Base-by-base conservation (phyloP, 2,113 vertebrate species). In the Orycteropus afer region DNA sequence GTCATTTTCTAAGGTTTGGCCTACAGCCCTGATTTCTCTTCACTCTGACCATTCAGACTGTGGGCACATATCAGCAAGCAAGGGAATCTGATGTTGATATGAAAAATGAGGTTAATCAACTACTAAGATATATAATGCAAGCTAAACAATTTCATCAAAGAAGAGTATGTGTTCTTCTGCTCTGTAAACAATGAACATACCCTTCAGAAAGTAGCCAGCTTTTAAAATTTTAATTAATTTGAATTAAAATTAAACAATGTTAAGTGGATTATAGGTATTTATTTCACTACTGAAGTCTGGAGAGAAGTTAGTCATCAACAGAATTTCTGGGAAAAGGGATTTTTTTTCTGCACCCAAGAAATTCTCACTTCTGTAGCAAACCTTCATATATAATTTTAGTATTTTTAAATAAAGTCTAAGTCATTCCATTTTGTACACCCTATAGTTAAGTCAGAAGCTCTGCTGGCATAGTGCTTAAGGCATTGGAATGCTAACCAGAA, bases 201-300 rank as follows among this genome's bases (percentile, higher is more conserved):
- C 65, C 6, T 86, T 53, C 63, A 91, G 88, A 96, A 96, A 90
- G 93, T 92, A 89, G 11, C 47, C 83, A 47, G 45, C 32, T 95
- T 92, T 92, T 61, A 51, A 55, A 80, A 42, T 81, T 86, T 93
- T 89, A 96, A 95, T 95, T 94, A 49, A 92, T 95, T 90, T 88
- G 63, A 96, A n/a, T n/a, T n/a, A n/a, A n/a, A n/a, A n/a, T n/a
- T n/a, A n/a, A n/a, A n/a, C n/a, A 94, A 80, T 89, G 57, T 80
- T 94, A 94, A 89, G 83, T 92, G 59, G 76, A 73, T 86, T 57
- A 13, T 61, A 92, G 77, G n/a, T 67, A 55, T 85, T 81, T 77
- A 65, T 20, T 84, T 96, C 51, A 18, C 18, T 83, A 9, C n/a
- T 86, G 74, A 93, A 83, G 17, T 7, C 29, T 87, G 53, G 15